A percentile compares a stretch with the other conserved stretches of the same genome.
Conservation (phyloP, 2,888 invertebrate species). For the Brachypalpus laphriformis region DNA sequence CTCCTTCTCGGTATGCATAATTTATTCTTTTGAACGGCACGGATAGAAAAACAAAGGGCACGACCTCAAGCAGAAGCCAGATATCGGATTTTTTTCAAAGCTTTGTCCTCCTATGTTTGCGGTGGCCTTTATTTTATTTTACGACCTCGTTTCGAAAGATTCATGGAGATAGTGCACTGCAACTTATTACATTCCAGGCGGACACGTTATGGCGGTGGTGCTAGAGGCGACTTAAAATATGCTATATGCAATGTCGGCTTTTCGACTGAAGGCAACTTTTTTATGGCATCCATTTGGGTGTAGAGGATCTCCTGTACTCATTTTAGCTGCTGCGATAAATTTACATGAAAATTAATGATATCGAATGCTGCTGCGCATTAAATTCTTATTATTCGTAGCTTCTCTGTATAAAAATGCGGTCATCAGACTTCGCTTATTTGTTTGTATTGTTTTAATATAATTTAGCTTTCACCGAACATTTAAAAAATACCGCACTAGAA, state of each 20-base stretch:
- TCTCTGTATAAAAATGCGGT: not conserved
- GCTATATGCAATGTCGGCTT: not conserved
- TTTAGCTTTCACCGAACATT: not conserved
- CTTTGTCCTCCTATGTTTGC: constrained; percentile 3
- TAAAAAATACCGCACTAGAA: not conserved
- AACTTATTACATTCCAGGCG: constrained; percentile 39
- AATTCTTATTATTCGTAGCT: not conserved
- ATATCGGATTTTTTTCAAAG: not conserved
- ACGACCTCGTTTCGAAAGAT: constrained; percentile 44
- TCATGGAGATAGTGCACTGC: constrained; percentile 35
- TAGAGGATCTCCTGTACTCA: not conserved
- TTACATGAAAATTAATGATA: constrained; percentile 22
- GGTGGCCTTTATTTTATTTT: constrained; percentile 29
- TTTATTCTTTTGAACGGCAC: constrained; percentile 18
- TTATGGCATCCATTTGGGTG: not conserved
- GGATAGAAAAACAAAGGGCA: constrained; percentile 7
- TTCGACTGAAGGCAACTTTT: not conserved
- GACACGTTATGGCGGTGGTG: not conserved
- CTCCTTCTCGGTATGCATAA: not conserved
- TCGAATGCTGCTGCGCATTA: not conserved
- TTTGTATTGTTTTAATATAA: not conserved
- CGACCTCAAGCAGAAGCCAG: constrained; percentile 1
- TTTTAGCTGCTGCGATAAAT: not conserved
- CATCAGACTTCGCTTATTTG: not conserved
- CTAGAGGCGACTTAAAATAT: not conserved